Evolutionary conservation across 1,140 invertebrate genomes (phyloP), one percentile per base, ranked within the genome.

Genomic region (Campoletis sonorensis): DNA sequence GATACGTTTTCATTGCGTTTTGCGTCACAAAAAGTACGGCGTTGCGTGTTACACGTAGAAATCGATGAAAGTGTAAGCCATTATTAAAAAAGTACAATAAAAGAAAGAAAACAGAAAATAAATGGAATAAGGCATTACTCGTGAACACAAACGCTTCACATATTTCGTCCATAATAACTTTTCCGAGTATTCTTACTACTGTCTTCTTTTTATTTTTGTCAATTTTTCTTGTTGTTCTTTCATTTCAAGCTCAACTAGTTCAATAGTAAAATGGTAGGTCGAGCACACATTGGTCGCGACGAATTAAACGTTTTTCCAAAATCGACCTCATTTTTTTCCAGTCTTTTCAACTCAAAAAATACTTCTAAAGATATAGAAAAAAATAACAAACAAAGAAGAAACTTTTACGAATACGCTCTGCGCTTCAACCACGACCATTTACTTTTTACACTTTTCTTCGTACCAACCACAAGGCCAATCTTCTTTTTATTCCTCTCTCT

Each of bases 121-220:
- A 21, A 64, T 2, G 1, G 8, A 23, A 26, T 33, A 77, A 18
- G 33, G 27, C 61, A 70, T 68, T 8, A 70, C 40, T 70, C 81
- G 76, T 87, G 84, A 88, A 88, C 85, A 84, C 87, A 87, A 89
- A 85, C 67, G 49, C 84, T 82, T 85, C 80, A 79, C 79, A 81
- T 87, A n/a, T 68, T 71, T 85, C 86, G 85, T 80, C 18, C 49
- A 83, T 26, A 85, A 86, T 83, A 81, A 85, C 73, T 71, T 82
- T 78, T 45, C 13, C 40, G 7, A 1, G 40, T 45, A 45, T 45
- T 45, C 8, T 45, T 45, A 10, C 4, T 37, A 37, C 37, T 37
- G 40, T 45, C 1, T 83, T 86, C 70, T 70, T 85, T 87, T 82
- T 71, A 79, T 84, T 84, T n/a, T n/a, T n/a, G n/a, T n/a, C n/a